phyloP scores from a whole-genome alignment of 2,888 invertebrate genomes.

The Aplocera efformata region DNA sequence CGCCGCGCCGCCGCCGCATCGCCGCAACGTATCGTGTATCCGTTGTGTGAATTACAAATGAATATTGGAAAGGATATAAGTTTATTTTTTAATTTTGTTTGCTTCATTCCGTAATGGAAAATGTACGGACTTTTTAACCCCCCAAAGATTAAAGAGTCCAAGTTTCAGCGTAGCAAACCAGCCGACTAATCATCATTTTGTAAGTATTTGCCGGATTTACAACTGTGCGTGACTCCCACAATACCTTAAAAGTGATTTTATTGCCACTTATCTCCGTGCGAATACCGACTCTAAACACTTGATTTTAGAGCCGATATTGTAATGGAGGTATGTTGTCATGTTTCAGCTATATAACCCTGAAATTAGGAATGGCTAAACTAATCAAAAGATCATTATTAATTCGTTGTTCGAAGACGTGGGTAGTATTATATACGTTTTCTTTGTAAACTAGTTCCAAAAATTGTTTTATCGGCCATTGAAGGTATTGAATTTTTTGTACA shows the following conservation, averaged over 20 bases:
- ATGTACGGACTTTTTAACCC: background rate
- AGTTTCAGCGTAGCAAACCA: conserved; percentile 26
- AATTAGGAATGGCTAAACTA: conserved; percentile 65
- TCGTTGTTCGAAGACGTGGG: conserved; percentile 39
- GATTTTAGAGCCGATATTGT: conserved; percentile 44
- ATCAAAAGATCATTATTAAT: conserved; percentile 65
- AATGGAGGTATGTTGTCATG: conserved; percentile 53
- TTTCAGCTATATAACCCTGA: conserved; percentile 61
- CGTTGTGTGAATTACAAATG: too few relatives aligned
- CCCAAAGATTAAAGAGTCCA: conserved; percentile 1
- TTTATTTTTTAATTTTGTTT: too few relatives aligned
- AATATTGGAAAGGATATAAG: too few relatives aligned
- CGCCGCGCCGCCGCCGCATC: too few relatives aligned
- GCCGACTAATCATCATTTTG: conserved; percentile 45
- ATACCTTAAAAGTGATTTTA: conserved; percentile 71
- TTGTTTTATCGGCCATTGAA: too few relatives aligned
- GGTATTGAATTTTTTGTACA: too few relatives aligned
- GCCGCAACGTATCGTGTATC: too few relatives aligned
- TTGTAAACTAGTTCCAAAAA: conserved; percentile 1
- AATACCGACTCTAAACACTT: conserved; percentile 45
- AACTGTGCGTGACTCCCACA: conserved; percentile 62
- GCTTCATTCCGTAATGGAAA: too few relatives aligned
- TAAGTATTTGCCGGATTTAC: conserved; percentile 69
- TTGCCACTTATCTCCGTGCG: conserved; percentile 43
- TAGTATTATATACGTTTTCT: conserved; percentile 25